Percentiles rank a stretch among this genome's conserved stretches.
phyloP scores from a whole-genome alignment of 2,113 vertebrate species.

The Pantherophis guttatus region DNA sequence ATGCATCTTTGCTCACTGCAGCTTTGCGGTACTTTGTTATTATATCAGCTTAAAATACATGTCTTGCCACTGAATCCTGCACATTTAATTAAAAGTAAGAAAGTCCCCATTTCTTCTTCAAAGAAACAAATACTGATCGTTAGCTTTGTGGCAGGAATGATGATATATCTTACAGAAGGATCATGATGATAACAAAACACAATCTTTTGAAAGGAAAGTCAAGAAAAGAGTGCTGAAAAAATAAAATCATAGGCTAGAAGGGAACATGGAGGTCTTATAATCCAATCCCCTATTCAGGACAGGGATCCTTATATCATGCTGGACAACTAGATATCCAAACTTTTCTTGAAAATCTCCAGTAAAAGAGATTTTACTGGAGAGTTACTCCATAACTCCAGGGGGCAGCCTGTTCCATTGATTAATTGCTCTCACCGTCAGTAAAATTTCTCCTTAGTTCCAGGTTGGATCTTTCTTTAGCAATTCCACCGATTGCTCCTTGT shows the following conservation, averaged over 20 bases:
- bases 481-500: not conserved
- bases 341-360: not conserved
- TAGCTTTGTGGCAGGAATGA: not conserved
- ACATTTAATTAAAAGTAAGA: not conserved
- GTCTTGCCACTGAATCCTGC: not conserved
- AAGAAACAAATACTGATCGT: too few relatives aligned
- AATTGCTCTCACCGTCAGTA: not conserved
- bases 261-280: not conserved
- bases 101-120: not conserved
- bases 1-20: not conserved
- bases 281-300: not conserved
- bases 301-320: not conserved
- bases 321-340: not conserved
- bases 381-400: not conserved
- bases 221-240: not conserved
- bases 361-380: not conserved
- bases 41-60: not conserved
- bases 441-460: not conserved
- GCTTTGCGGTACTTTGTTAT: not conserved
- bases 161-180: not conserved
- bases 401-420: not conserved
- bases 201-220: not conserved
- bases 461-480: not conserved
- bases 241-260: not conserved
- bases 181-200: slow-evolving; percentile 10